Evolutionary conservation across 2,113 vertebrate species (phyloP), one percentile per base, ranked within the genome.

Genomic region (Nothoprocta pentlandii): DNA sequence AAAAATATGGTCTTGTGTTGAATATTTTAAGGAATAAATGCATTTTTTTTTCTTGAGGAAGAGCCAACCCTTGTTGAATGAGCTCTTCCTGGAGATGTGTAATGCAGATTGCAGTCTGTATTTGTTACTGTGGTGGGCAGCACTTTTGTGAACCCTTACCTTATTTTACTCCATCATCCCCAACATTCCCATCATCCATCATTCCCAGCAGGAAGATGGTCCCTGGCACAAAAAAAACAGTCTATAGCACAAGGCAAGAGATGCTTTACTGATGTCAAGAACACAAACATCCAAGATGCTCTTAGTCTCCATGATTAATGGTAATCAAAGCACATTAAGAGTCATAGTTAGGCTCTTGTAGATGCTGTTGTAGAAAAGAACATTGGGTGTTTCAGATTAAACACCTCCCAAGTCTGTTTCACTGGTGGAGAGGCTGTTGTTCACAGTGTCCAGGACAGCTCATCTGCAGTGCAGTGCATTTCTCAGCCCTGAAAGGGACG

Each of bases 381-480:
- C 70, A 36, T 77, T 70, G 54, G 58, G 8, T 2, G 4, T 91
- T 89, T 83, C 8, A 23, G 53, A 64, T 19, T 39, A 64, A 83
- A 41, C 64, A 9, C 12, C 16, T 53, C 3, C 3, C 5, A 41
- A 10, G 3, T 56, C 53, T 70, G 7, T 86, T 92, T 73, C 20
- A 5, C n/a, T 77, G 10, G 56, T 16, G 39, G 17, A 32, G 32
- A 34, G 0, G 2, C 12, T 70, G 36, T 14, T 62, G 42, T 34
- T 91, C 22, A 39, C 25, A 41, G 23, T 51, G 15, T 71, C 5
- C 28, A 26, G 64, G 67, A 12, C 14, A 23, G 5, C 36, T 73
- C 32, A 9, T 3, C 1, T 28, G 36, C 62, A 49, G 10, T 36
- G 41, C 20, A 73, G 11, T 2, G 1, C 56, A 39, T 1, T 0